Base-by-base conservation (phyloP, 2,113 vertebrate species). In the Monopterus albus region DNA sequence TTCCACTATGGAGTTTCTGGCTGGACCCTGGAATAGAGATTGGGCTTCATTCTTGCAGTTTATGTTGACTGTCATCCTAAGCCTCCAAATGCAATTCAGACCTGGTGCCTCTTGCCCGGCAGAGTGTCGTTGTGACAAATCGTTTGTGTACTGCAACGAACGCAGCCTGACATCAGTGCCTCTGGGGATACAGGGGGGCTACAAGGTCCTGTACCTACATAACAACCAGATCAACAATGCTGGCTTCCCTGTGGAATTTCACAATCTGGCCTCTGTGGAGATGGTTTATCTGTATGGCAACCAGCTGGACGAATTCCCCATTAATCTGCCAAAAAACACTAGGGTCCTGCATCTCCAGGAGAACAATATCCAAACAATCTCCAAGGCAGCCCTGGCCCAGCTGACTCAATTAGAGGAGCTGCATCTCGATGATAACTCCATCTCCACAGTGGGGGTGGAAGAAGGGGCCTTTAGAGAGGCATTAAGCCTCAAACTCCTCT, bases 211-310 rank as follows among this genome's bases (percentile, higher is more conserved):
- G 91, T 99, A 94, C 94, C 96, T 99, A 87, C 98, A 99, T 78
- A 98, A 99, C 92, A 99, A 99, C 96, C 96, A 98, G 96, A 99
- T 99, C 91, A 99, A 98, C 94, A 99, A 98, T 89, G 97, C 98
- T 89, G 97, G 98, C 75, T 98, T 99, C 91, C 98, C 98, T 33
- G 25, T 95, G 43, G 97, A 98, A 84, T 92, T 99, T 86, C 96
- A 98, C 89, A 95, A 93, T 5, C 92, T 98, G 39, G 96, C 88
- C 67, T 96, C 96, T 0, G 95, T 99, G 84, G 96, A 98, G 80
- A 97, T 95, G 0, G 97, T 99, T 73, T 95, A 94, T 91, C 93
- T 99, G 31, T 99, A 98, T 0, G 97, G 98, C 81, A 99, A 99
- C 93, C 95, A 98, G 39, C 87, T 99, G 88, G 97, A 98, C 20